These are phyloP conservation scores for Asobara japonica DNA, from an alignment of 1,140 invertebrate species.

Conservation along the genomic window DNA sequence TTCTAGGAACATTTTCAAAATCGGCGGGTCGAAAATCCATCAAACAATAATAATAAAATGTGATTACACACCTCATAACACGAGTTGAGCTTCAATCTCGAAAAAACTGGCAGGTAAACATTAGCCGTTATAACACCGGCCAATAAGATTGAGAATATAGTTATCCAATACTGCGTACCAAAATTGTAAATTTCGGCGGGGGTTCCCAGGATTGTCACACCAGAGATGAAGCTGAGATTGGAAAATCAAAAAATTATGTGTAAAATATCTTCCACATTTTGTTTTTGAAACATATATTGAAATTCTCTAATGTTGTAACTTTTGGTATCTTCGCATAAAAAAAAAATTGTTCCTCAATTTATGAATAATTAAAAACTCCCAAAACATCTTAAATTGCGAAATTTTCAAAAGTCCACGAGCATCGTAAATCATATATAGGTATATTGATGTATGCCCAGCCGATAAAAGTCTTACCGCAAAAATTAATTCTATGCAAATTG, in stretches of 20 bases:
- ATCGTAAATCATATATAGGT: too few species aligned
- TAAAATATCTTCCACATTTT: neutral
- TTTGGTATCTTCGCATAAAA: too few species aligned
- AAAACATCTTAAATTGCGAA: too few species aligned
- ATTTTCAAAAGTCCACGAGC: too few species aligned
- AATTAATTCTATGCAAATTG: too few species aligned
- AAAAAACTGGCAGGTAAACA: constrained; percentile 87
- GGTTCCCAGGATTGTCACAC: constrained; percentile 87
- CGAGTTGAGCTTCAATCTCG: constrained; percentile 79
- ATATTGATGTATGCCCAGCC: too few species aligned
- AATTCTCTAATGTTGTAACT: too few species aligned
- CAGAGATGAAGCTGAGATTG: constrained; percentile 82
- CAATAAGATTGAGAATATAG: constrained; percentile 74
- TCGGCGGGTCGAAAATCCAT: constrained; percentile 30
- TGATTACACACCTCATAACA: constrained; percentile 79
- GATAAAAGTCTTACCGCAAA: too few species aligned
- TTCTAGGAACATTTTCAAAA: too few species aligned
- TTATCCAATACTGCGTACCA: constrained; percentile 84
- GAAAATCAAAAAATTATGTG: neutral
- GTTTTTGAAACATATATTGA: neutral
- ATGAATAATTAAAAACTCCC: too few species aligned
- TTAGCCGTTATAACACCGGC: constrained; percentile 75
- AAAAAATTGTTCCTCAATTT: too few species aligned
- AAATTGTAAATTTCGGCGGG: constrained; percentile 89
- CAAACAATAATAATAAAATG: constrained; percentile 15